These are phyloP conservation scores for Prolemur simus DNA, from an alignment of 2,113 vertebrate genomes.

Conservation along the genomic window DNA sequence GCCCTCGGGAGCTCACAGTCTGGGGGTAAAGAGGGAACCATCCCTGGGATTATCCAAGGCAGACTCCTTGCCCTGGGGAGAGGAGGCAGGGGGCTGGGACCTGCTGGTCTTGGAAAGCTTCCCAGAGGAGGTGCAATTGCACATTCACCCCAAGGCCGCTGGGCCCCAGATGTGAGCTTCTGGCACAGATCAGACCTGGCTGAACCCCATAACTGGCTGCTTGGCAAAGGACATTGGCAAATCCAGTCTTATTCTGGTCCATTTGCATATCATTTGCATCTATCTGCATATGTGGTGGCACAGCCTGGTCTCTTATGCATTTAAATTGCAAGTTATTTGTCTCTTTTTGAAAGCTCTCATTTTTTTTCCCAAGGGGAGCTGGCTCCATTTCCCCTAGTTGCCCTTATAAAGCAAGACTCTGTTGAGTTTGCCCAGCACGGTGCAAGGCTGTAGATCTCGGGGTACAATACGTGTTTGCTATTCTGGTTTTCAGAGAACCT, in stretches of 20 bases:
- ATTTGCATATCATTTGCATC: constrained; percentile 80
- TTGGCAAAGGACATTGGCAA: constrained; percentile 72
- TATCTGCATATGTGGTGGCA: constrained; percentile 73
- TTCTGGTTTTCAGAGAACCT: neutral
- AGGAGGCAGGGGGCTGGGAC: neutral
- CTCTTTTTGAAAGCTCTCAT: constrained; percentile 67
- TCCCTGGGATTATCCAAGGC: neutral
- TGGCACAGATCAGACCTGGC: constrained; percentile 66
- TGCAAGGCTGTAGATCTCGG: neutral
- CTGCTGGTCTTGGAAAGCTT: constrained; percentile 16
- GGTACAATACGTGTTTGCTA: neutral
- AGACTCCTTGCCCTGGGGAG: neutral
- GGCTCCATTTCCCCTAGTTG: constrained; percentile 39
- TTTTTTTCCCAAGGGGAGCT: constrained; percentile 19
- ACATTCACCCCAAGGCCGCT: constrained; percentile 37
- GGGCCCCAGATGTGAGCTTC: constrained; percentile 74
- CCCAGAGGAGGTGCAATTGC: neutral
- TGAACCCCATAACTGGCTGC: constrained; percentile 63
- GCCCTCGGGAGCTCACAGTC: neutral
- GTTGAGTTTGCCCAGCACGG: neutral
- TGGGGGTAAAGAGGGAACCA: neutral
- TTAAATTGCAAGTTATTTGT: constrained; percentile 80
- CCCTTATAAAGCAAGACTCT: neutral
- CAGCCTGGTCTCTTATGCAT: constrained; percentile 77
- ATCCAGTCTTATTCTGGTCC: neutral